phyloP scores from a whole-genome alignment of 2,113 vertebrate species.

The Heteronetta atricapilla region DNA sequence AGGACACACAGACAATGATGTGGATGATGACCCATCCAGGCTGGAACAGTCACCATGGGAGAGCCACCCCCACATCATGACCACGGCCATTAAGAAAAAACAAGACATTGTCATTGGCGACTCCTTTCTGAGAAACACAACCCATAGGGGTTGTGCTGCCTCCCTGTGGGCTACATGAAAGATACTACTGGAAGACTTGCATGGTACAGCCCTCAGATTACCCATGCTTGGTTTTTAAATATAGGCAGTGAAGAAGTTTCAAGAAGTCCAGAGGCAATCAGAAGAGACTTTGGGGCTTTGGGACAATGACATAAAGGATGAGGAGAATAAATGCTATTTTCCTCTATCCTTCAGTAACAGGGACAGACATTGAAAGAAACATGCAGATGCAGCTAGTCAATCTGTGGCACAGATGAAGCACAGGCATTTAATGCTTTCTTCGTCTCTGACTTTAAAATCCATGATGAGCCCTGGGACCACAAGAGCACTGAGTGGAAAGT shows the following conservation, averaged over 20 bases:
- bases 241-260: neutral
- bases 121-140: neutral
- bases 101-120: neutral
- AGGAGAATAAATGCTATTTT: no score
- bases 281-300: no score
- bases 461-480: neutral
- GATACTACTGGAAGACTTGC: neutral
- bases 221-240: neutral
- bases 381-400: neutral
- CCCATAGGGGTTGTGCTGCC: neutral
- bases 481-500: no score
- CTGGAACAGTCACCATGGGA: neutral
- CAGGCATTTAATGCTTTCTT: neutral
- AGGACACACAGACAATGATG: neutral
- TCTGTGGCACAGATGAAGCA: neutral
- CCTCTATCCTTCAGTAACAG: neutral
- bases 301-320: neutral
- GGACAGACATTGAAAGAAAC: neutral
- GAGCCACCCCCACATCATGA: neutral
- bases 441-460: no score
- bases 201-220: neutral
- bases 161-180: neutral
- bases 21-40: neutral
- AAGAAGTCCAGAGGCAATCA: neutral
- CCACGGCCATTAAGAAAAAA: neutral